Evolutionary conservation across 2,113 vertebrate species (phyloP).

Genomic region (Lagenorhynchus albirostris): DNA sequence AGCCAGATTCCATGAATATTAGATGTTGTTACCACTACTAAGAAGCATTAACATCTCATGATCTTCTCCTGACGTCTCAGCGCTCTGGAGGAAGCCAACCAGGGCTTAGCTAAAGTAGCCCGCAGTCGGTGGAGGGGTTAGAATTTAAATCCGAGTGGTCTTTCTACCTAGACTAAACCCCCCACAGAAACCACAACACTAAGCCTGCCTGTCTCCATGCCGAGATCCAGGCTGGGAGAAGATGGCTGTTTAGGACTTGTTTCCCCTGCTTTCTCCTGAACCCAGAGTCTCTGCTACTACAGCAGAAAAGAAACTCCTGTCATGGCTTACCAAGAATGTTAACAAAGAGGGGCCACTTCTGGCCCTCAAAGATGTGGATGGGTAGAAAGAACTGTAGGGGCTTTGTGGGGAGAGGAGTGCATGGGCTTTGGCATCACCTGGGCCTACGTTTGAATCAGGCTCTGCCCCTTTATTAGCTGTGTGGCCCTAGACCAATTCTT

Average conservation of each 20-base stretch:
- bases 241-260: not conserved
- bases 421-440: not conserved
- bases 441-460: not conserved
- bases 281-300: not conserved
- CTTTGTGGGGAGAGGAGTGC: not conserved
- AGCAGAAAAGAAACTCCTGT: not conserved
- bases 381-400: not conserved
- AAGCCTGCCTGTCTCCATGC: not conserved
- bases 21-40: not conserved
- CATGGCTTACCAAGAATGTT: not conserved
- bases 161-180: not conserved
- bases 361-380: not conserved
- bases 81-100: not conserved
- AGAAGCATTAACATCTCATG: not conserved
- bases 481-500: not conserved
- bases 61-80: not conserved
- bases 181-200: not conserved
- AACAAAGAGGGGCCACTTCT: not conserved
- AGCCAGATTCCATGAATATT: not conserved
- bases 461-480: not conserved
- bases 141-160: not conserved
- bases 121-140: not conserved
- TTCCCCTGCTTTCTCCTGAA: not conserved
- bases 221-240: not conserved
- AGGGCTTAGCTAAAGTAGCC: not conserved